phyloP scores from a whole-genome alignment of 2,113 vertebrate genomes.

The Grammomys surdaster region DNA sequence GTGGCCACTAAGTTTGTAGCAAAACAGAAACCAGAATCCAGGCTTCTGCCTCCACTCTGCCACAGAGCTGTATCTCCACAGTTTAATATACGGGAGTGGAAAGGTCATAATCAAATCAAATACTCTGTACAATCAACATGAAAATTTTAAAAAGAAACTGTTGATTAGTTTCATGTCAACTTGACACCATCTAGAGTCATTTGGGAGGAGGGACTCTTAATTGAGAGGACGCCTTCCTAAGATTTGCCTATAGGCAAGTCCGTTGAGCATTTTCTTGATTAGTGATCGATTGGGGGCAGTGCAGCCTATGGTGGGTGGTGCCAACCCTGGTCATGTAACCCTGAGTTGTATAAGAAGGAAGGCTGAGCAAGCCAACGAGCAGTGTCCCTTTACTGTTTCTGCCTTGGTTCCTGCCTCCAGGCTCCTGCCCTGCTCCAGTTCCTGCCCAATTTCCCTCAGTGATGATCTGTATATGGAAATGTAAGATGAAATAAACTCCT shows the following conservation, averaged over 20 bases:
- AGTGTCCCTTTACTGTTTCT: neutral
- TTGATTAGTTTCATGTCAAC: neutral
- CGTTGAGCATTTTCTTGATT: neutral
- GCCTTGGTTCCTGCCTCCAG: neutral
- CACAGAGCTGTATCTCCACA: neutral
- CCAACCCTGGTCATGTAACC: neutral
- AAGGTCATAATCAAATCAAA: neutral
- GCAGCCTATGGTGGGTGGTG: neutral
- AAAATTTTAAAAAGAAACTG: neutral
- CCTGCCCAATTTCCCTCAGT: neutral
- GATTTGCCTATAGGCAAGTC: neutral
- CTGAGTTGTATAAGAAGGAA: neutral
- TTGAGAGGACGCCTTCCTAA: neutral
- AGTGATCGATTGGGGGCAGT: neutral
- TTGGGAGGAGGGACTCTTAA: neutral
- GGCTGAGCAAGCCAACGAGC: neutral
- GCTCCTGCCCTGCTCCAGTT: neutral
- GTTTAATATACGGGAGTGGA: neutral
- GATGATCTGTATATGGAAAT: neutral
- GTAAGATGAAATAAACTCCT: neutral
- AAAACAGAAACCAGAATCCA: neutral
- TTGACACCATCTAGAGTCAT: neutral
- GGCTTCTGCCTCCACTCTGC: neutral
- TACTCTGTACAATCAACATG: neutral
- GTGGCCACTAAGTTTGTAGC: neutral